Conservation (phyloP, 2,797 vertebrate species). For the Gadopsis marmoratus region DNA sequence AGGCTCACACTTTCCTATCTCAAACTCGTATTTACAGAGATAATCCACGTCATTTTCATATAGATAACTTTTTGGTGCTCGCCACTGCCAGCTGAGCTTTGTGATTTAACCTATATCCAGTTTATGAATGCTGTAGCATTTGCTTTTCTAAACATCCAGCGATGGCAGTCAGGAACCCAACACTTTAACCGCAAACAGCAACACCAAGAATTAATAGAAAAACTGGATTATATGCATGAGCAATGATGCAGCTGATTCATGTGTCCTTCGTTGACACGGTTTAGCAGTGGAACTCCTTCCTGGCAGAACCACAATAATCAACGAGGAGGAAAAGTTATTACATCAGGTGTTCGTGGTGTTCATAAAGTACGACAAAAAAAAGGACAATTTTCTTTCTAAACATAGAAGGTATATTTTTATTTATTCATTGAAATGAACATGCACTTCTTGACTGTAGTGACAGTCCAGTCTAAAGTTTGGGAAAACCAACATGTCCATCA, state of each 20-base stretch:
- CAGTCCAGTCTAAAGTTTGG: constrained; percentile 9
- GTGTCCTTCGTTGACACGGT: background rate
- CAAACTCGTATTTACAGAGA: constrained; percentile 33
- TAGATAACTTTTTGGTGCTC: constrained; percentile 10
- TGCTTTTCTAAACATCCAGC: background rate
- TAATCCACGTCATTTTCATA: constrained; percentile 31
- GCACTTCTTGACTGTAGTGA: background rate
- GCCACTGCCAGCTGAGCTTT: background rate
- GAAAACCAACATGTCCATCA: constrained; percentile 15
- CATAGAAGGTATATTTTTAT: background rate
- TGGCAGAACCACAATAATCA: constrained; percentile 1
- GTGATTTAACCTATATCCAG: background rate
- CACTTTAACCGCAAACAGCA: background rate
- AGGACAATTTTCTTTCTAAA: background rate
- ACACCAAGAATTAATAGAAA: background rate
- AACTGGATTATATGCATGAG: background rate
- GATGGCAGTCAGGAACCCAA: background rate
- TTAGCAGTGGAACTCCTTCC: background rate
- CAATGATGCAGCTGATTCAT: background rate
- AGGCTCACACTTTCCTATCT: constrained; percentile 9
- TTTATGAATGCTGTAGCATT: background rate
- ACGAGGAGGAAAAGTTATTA: background rate
- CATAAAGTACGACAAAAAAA: background rate
- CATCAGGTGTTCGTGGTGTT: background rate
- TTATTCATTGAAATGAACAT: background rate